Percentiles rank a stretch among this genome's conserved stretches.
phyloP scores from a whole-genome alignment of 2,113 vertebrate genomes.

The Planiliza haematocheilus region DNA sequence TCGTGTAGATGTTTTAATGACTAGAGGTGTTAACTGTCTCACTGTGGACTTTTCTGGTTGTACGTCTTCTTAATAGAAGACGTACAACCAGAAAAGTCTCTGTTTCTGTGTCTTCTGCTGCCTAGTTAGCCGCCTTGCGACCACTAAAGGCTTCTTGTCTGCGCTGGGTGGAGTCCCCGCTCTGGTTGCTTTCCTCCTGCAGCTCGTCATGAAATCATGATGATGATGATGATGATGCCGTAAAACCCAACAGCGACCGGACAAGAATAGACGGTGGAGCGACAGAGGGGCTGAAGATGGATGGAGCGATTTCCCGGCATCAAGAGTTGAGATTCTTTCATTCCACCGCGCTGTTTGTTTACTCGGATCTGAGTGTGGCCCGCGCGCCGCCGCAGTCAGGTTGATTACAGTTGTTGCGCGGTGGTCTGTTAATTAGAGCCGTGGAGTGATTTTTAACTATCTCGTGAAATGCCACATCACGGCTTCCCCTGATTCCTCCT shows the following conservation, averaged over 20 bases:
- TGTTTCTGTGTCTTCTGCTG: no score
- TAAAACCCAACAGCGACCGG: slow-evolving; percentile 8
- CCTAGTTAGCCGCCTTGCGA: no score
- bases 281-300: slow-evolving; percentile 33
- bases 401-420: slow-evolving; percentile 66
- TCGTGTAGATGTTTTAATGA: no score
- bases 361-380: slow-evolving; percentile 56
- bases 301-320: slow-evolving; percentile 41
- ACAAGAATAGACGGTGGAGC: slow-evolving; percentile 18
- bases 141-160: no score
- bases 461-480: slow-evolving; percentile 53
- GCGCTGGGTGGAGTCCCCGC: no score
- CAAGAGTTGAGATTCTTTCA: slow-evolving; percentile 50
- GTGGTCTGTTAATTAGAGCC: slow-evolving; percentile 68
- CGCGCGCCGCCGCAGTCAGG: slow-evolving; percentile 41
- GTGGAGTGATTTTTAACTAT: slow-evolving; percentile 75
- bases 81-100: no score
- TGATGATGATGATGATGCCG: slow-evolving; percentile 21
- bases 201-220: slow-evolving; percentile 2
- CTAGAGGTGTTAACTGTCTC: no score
- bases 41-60: no score
- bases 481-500: slow-evolving; percentile 14
- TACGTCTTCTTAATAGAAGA: no score
- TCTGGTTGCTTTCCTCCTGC: neutral
- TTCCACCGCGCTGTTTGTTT: slow-evolving; percentile 70